Evolutionary conservation across 2,113 vertebrate species (phyloP), one percentile per base, ranked within the genome.

Genomic region (Saccopteryx bilineata): DNA sequence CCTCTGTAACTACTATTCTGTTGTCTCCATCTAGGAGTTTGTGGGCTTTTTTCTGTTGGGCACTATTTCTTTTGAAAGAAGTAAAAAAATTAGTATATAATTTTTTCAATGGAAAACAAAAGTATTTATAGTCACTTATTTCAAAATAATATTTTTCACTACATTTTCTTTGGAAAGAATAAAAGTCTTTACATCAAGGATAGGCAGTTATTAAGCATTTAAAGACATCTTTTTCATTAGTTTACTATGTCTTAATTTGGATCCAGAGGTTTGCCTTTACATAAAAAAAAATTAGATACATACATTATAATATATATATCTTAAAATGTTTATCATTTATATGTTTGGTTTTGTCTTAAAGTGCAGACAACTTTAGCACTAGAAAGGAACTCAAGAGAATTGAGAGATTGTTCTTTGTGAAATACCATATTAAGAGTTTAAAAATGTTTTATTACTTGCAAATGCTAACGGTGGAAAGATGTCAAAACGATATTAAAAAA

Each of bases 331-430:
- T 78, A 56, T 94, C 68, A 96, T 52, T 71, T 90, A 19, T 78
- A 33, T 71, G 33, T 80, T 95, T 88, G 50, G 3, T 86, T 95
- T 93, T 82, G 18, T 90, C 66, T 90, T 78, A 90, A 90, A 95
- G 56, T 87, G 48, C 14, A 88, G 48, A 96, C 68, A 91, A 72
- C 39, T 68, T 93, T 58, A 88, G 23, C 46, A 50, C 6, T 56
- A 11, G 58, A 54, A 93, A 71, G 63, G 60, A 88, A 87, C 61
- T 39, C 56, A 33, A 71, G 89, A 80, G 66, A 95, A 66, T 60
- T 92, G 52, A 80, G 58, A 76, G 13, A 39, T 63, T 96, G 71
- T 82, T 93, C n/a, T 85, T 91, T 68, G 56, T 1, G 11, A 96
- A 95, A 93, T 63, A 87, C 31, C 5, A 5, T n/a, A 68, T 69